Percentiles rank a stretch among this genome's conserved stretches.
Conservation (phyloP, 2,888 invertebrate genomes). For the Oligia latruncula region DNA sequence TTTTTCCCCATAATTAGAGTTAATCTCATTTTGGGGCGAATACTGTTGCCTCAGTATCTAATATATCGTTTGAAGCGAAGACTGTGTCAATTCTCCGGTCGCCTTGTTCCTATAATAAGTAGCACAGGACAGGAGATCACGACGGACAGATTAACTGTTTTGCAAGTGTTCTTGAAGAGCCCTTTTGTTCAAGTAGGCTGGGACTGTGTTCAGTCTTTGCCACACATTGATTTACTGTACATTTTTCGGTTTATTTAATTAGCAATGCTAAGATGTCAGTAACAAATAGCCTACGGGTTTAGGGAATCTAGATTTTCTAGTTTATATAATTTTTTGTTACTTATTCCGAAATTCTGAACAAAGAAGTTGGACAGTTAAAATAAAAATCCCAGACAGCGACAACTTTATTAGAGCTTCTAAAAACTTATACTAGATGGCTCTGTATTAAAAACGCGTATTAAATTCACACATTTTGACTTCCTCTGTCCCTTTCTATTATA, state of each 20-base stretch:
- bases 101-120: neutral
- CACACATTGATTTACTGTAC: neutral
- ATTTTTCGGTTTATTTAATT: neutral
- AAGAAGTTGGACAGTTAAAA: too few relatives aligned
- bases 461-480: too few relatives aligned
- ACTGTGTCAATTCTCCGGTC: neutral
- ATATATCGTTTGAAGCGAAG: neutral
- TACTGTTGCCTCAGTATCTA: neutral
- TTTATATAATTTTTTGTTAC: neutral
- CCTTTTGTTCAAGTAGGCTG: neutral
- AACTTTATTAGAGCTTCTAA: too few relatives aligned
- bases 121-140: too few relatives aligned
- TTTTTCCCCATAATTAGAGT: neutral
- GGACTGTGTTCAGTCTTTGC: neutral
- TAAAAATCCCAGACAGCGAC: too few relatives aligned
- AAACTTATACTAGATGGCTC: too few relatives aligned
- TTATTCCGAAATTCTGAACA: too few relatives aligned
- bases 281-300: neutral
- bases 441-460: too few relatives aligned
- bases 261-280: neutral
- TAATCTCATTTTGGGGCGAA: neutral
- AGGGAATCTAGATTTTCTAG: neutral
- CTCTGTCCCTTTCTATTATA: too few relatives aligned
- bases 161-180: neutral
- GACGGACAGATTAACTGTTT: neutral